Percentiles rank a stretch among this genome's conserved stretches.
phyloP scores from a whole-genome alignment of 2,888 invertebrate species.

The Dryococelus australis region DNA sequence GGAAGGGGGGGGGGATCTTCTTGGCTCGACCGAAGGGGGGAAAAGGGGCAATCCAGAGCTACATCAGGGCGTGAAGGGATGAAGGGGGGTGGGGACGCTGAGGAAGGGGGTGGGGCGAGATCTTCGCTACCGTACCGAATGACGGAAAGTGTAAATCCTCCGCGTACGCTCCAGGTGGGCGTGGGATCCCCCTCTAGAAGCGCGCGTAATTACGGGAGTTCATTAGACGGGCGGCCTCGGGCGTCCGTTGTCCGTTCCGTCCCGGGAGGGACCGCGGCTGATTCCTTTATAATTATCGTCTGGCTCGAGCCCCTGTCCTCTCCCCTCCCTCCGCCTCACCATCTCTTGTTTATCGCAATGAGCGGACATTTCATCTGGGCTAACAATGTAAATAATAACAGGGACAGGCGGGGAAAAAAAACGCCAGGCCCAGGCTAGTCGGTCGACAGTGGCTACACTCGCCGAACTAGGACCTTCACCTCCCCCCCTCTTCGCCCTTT shows the following conservation, averaged over 20 bases:
- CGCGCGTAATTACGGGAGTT: neutral
- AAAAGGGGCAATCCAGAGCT: too few relatives aligned
- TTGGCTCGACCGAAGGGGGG: neutral
- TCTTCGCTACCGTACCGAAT: conserved; percentile 4
- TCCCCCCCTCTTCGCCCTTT: neutral
- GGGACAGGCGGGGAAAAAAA: conserved; percentile 16
- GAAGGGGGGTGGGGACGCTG: too few relatives aligned
- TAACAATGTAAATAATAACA: neutral
- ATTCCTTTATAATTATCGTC: neutral
- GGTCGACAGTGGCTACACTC: neutral
- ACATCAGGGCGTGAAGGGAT: too few relatives aligned
- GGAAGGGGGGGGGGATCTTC: neutral
- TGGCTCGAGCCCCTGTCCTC: neutral
- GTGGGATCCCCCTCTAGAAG: neutral
- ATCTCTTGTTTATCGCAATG: neutral
- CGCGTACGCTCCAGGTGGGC: neutral
- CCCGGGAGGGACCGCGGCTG: neutral
- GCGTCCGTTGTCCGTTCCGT: neutral
- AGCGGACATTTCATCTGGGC: neutral
- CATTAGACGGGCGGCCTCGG: neutral
- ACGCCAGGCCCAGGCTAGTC: neutral
- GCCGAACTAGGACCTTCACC: neutral
- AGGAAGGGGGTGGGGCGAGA: neutral
- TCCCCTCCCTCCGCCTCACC: neutral
- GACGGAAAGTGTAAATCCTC: neutral